Conservation (phyloP, 2,888 invertebrate genomes). For the Xanthia icteritia region DNA sequence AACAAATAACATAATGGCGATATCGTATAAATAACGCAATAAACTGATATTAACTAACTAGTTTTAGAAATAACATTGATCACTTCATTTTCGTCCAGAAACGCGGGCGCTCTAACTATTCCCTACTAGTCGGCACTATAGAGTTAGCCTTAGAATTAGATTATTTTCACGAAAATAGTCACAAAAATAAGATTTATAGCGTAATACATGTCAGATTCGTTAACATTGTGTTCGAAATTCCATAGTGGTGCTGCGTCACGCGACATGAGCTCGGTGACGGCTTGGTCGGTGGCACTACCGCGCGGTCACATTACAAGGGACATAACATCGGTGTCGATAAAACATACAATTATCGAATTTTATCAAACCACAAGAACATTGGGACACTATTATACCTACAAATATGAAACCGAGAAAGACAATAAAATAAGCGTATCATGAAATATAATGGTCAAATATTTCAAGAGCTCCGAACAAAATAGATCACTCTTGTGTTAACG, state of each 20-base stretch:
- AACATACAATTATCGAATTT: slow-evolving; percentile 7
- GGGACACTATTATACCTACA: slow-evolving; percentile 13
- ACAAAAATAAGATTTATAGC: slow-evolving; percentile 28
- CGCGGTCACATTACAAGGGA: slow-evolving; percentile 28
- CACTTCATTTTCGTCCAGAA: background rate
- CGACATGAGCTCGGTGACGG: slow-evolving; percentile 10
- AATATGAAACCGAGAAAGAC: slow-evolving; percentile 38
- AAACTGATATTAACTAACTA: slow-evolving; percentile 26
- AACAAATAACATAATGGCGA: slow-evolving; percentile 32
- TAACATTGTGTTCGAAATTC: slow-evolving; percentile 28
- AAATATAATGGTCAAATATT: slow-evolving; percentile 16
- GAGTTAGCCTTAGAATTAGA: slow-evolving; percentile 20
- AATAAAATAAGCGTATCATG: slow-evolving; percentile 33
- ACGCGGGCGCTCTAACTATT: background rate
- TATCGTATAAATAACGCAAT: slow-evolving; percentile 53
- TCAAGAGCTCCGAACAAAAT: slow-evolving; percentile 31
- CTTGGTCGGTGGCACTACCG: slow-evolving; percentile 15
- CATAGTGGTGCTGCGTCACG: slow-evolving; percentile 17
- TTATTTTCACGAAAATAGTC: slow-evolving; percentile 22
- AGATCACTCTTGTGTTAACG: slow-evolving; percentile 33
- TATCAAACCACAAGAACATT: background rate
- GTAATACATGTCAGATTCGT: slow-evolving; percentile 10
- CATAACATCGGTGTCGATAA: slow-evolving; percentile 12
- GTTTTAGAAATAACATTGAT: slow-evolving; percentile 24
- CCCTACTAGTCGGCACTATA: background rate